Conservation (phyloP, 1,140 invertebrate genomes). For the Zaprionus taronus region DNA sequence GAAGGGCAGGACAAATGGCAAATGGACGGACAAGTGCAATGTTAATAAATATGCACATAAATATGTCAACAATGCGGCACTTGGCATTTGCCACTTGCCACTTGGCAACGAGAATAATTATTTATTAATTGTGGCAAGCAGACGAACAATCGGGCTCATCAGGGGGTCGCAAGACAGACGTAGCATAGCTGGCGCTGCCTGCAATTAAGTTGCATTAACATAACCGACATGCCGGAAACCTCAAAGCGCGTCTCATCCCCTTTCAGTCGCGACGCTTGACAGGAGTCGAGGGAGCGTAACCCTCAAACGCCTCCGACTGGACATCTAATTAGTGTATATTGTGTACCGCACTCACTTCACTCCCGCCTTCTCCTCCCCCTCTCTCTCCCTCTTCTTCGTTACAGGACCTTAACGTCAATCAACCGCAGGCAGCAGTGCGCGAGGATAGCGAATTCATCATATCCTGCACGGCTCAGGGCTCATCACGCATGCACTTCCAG, state of each 20-base stretch:
- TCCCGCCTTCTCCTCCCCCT: background rate
- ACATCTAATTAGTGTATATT: conserved; percentile 72
- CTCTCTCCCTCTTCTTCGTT: conserved; percentile 52
- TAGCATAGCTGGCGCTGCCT: conserved; percentile 5
- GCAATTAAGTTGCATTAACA: conserved; percentile 76
- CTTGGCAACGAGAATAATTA: conserved; percentile 67
- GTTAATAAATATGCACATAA: conserved; percentile 74
- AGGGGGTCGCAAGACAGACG: conserved; percentile 14
- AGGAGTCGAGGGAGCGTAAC: conserved; percentile 24
- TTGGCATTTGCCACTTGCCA: conserved; percentile 50
- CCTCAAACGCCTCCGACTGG: conserved; percentile 8
- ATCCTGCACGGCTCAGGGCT: conserved; percentile 91
- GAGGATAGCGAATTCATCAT: conserved; percentile 91
- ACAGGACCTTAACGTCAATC: conserved; percentile 87
- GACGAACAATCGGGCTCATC: conserved; percentile 74
- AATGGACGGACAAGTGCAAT: conserved; percentile 54
- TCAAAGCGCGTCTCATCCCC: conserved; percentile 23
- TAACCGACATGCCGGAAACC: conserved; percentile 67
- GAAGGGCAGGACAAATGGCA: conserved; percentile 12
- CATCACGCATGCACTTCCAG: conserved; percentile 89
- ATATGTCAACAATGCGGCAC: conserved; percentile 68
- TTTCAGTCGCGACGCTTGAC: background rate
- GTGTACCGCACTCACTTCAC: conserved; percentile 15
- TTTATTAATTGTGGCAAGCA: conserved; percentile 76
- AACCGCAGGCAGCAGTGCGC: conserved; percentile 87